Base-by-base conservation (phyloP, 2,113 vertebrate species). In the Spheniscus mendiculus region DNA sequence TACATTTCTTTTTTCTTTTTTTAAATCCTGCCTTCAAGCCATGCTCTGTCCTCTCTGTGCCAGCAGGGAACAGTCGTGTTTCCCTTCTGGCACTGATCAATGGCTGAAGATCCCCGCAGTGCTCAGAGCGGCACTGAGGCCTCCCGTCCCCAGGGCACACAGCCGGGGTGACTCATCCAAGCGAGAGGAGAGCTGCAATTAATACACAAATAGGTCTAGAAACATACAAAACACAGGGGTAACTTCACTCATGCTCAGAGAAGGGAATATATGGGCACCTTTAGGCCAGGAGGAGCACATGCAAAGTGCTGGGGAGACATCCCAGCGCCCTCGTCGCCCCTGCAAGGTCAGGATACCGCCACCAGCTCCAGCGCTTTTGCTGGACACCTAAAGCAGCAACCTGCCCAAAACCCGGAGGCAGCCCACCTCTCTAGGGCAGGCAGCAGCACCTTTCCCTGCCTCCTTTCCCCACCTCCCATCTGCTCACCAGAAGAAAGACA, bases 151-250 rank as follows among this genome's bases (percentile, higher is more conserved):
- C 36, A 16, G 16, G 29, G 30, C 22, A 30, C 5, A 0, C 38
- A 4, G 42, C 76, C 44, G 3, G 15, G 11, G n/a, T 3, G 1
- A 47, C 53, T 42, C 42, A 15, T 32, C 52, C 1, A 29, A 44
- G 34, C 1, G 1, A 44, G 59, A 61, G 36, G 15, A 5, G 59
- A 73, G 53, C 88, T 49, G 17, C 1, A 0, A 6, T 58, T 29
- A 16, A 44, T 8, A 16, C 47, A 30, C 38, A 34, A 3, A 44
- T 1, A 52, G 44, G 5, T 27, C 65, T 5, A 11, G 32, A 38
- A 62, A 49, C 0, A 15, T 2, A 12, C 5, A 23, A 36, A 73
- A 49, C 5, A 4, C 5, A 0, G 19, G 8, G 8, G 4, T 8
- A 53, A 5, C 36, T 7, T 20, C 62, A 9, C 19, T 9, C 30